Base-by-base conservation (phyloP, 2,888 invertebrate genomes). In the Scelioninae gen. 2 region DNA sequence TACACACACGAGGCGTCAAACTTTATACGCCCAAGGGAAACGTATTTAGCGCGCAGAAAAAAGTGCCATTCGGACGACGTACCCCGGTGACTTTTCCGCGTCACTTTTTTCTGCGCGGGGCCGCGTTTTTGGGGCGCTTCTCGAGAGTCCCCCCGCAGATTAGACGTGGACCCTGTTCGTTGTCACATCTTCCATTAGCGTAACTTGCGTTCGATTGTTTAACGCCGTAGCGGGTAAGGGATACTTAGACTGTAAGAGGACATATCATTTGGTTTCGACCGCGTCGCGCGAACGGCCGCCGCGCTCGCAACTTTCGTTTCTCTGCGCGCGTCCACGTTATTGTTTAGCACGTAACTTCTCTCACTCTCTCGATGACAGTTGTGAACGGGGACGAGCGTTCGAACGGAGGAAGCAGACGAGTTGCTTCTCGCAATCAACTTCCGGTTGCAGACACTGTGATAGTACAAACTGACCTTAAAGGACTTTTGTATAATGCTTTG, bases 191-290 rank as follows among this genome's bases (percentile, higher is more conserved):
- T 73, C 73, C 73, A 73, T 68, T 73, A 73, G 68, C 33, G 65
- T 71, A 61, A 52, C 39, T 61, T 53, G 45, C 45, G 52, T 65
- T 72, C 45, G 43, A 64, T 65, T 72, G 53, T 53, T 60, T 53
- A 52, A 25, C 43, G 43, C 31, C 46, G 50, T 57, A 39, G 41
- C 11, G 15, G 39, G 28, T 48, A 45, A 63, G 78, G 76, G 72
- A 76, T 78, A 71, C 77, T 80, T 78, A 79, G 77, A 78, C 73
- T 73, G 64, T 80, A 79, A 81, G 68, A 76, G 80, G 72, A 82
- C 81, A 82, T 82, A 83, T 83, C 81, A 81, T 77, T 81, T 79
- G 75, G 77, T 76, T 74, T 74, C 68, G 55, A 46, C 25, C 15
- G 46, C 55, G 73, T 73, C 65, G 55, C 55, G 39, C 28, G 25